Evolutionary conservation across 2,797 vertebrate genomes (phyloP), one percentile per base, ranked within the genome.

Genomic region (Holocentrus rufus): DNA sequence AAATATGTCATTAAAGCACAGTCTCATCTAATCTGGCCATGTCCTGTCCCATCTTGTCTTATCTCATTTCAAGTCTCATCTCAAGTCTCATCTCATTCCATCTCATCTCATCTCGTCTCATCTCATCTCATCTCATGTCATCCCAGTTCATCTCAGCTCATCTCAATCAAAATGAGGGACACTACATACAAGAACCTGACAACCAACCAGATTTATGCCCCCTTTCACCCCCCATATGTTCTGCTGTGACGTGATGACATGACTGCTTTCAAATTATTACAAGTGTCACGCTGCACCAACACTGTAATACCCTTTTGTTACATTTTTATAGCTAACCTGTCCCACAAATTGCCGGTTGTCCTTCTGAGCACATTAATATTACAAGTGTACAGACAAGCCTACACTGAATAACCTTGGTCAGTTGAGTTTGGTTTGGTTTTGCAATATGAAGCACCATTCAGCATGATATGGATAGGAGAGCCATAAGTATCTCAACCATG

Each of bases 401-500:
- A 67, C 34, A 77, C 64, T 31, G 53, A 8, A 34, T 39, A 42
- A 78, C 72, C 59, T 66, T 61, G 74, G 36, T 68, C 60, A 15
- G 44, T 65, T 70, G 61, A 25, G 22, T 74, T 83, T 77, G 58
- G 65, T 65, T 74, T 76, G 58, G 22, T 64, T 84, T 76, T 74
- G 79, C 67, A 65, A 15, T 61, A 46, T 82, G 75, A 85, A 87
- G 87, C 86, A 90, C 87, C 87, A 56, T 62, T 75, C 65, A 67
- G 53, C 52, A 27, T 65, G 55, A 69, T 62, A 30, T 7, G 58
- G 79, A 64, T 39, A 44, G 65, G 44, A 73, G 53, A 77, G 69
- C 44, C 68, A 54, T 42, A 55, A 46, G 65, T 46, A 22, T 63
- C 60, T 58, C 42, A 46, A n/a, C 34, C n/a, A 7, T 11, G 42